Percentiles rank a stretch among this genome's conserved stretches.
These are phyloP conservation scores for Antrozous pallidus DNA, from an alignment of 2,797 vertebrate species.

Conservation along the genomic window DNA sequence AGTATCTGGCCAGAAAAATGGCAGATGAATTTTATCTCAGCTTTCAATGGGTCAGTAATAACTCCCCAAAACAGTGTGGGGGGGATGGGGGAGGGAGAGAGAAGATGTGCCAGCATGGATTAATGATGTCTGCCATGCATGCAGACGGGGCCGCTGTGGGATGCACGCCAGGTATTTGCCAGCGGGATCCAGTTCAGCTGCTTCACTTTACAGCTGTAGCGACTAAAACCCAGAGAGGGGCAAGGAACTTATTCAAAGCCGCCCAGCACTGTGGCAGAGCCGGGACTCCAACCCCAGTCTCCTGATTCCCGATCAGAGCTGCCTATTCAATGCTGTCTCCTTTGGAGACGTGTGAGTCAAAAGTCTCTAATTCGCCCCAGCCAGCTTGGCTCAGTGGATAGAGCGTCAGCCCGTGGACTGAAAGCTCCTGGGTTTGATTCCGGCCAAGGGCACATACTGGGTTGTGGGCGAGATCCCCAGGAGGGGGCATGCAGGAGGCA, in stretches of 20 bases:
- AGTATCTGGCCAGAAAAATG: not conserved
- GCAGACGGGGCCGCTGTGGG: rapidly evolving
- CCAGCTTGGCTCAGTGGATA: no score
- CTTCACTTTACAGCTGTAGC: not conserved
- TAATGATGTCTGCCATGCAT: not conserved
- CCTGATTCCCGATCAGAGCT: not conserved
- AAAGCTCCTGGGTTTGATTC: no score
- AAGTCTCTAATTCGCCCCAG: not conserved
- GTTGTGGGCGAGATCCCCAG: no score
- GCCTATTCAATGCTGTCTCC: rapidly evolving
- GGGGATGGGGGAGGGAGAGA: rapidly evolving
- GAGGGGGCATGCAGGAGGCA: no score
- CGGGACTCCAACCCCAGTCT: not conserved
- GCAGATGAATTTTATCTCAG: not conserved
- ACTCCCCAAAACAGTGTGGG: not conserved
- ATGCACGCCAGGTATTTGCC: not conserved
- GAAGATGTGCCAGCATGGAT: rapidly evolving
- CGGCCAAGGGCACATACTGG: no score
- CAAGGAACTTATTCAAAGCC: not conserved
- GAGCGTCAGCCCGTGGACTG: no score
- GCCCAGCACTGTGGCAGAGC: not conserved
- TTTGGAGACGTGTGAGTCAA: not conserved
- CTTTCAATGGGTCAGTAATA: not conserved
- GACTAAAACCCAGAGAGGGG: not conserved
- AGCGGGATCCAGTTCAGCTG: not conserved